Conservation (phyloP, 2,797 vertebrate species). For the Artibeus lituratus region DNA sequence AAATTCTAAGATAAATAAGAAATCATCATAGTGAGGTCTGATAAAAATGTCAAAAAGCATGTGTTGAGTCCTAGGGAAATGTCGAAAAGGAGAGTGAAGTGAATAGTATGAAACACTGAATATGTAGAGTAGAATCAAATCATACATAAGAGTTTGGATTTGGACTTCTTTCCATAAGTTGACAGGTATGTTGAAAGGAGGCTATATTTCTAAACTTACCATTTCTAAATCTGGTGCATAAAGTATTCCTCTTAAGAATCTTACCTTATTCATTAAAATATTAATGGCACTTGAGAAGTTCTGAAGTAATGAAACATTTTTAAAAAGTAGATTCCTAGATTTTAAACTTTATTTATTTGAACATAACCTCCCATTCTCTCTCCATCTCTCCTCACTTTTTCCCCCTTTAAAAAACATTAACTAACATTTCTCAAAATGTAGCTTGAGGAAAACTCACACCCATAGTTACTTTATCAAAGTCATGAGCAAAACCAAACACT, state of each 20-base stretch:
- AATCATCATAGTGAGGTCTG: background rate
- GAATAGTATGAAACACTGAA: background rate
- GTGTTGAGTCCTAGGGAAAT: background rate
- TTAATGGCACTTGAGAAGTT: background rate
- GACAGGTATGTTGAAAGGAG: background rate
- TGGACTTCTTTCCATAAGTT: background rate
- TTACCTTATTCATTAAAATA: background rate
- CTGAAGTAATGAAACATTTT: background rate
- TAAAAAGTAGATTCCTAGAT: background rate
- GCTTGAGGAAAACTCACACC: background rate
- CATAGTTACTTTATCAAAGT: background rate
- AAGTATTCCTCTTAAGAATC: background rate
- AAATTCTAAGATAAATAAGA: background rate
- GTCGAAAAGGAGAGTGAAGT: background rate
- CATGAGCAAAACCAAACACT: background rate
- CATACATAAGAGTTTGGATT: background rate
- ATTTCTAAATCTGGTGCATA: background rate
- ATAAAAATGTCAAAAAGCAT: background rate
- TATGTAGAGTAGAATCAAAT: background rate
- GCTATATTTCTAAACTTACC: background rate
- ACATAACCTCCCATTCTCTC: background rate
- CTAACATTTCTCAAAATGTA: background rate
- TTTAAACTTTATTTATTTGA: background rate
- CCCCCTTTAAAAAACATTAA: background rate
- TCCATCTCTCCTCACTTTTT: background rate